Evolutionary conservation across 2,888 invertebrate species (phyloP).

Genomic region (Pachydiplax longipennis): DNA sequence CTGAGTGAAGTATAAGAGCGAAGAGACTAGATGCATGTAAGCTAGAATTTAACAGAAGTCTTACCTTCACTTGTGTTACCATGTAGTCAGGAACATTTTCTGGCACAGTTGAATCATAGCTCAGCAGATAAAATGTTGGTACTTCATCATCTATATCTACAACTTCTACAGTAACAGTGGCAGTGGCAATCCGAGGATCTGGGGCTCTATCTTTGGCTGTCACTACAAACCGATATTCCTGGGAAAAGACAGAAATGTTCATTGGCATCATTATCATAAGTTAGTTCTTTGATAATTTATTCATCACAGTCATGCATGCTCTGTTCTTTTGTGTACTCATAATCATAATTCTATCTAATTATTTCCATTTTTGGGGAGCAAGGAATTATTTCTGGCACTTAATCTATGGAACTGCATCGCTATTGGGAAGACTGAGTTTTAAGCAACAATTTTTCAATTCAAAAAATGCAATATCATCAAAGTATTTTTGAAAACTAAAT

Average conservation of each 20-base stretch:
- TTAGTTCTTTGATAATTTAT: background rate
- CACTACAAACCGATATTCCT: slow-evolving; percentile 84
- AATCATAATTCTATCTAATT: too few species aligned
- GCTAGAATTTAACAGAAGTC: slow-evolving; percentile 46
- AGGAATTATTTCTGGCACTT: too few species aligned
- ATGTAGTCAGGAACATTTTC: slow-evolving; percentile 83
- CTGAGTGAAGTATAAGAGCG: too few species aligned
- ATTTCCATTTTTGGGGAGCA: too few species aligned
- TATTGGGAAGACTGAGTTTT: too few species aligned
- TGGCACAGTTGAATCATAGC: slow-evolving; percentile 81
- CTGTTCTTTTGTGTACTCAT: too few species aligned
- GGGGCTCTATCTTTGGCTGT: slow-evolving; percentile 89
- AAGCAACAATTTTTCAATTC: too few species aligned
- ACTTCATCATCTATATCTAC: slow-evolving; percentile 83
- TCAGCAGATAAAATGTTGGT: slow-evolving; percentile 75
- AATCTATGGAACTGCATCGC: too few species aligned
- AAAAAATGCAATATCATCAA: too few species aligned
- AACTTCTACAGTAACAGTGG: slow-evolving; percentile 82
- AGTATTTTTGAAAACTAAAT: too few species aligned
- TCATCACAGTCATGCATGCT: too few species aligned
- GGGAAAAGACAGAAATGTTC: slow-evolving; percentile 51
- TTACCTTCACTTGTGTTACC: slow-evolving; percentile 79
- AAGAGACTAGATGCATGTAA: too few species aligned
- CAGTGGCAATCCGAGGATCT: slow-evolving; percentile 84
- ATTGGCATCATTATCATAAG: background rate